A percentile compares a stretch with the other conserved stretches of the same genome.
Evolutionary conservation across 1,140 invertebrate species (phyloP).

Genomic region (Octopus sinensis): DNA sequence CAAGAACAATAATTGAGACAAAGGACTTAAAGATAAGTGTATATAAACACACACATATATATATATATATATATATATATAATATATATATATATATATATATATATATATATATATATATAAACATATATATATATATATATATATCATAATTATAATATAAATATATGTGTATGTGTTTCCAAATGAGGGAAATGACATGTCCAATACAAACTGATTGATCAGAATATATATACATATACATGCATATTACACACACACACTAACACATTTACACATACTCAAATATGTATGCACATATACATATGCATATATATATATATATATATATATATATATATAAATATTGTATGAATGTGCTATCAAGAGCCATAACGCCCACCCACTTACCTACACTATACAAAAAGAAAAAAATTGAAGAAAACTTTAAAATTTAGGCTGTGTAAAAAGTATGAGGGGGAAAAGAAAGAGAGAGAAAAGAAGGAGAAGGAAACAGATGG

Average conservation of each 20-base stretch:
- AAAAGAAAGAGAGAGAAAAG: neutral
- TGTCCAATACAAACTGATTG: neutral
- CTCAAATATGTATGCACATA: neutral
- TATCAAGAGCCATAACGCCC: neutral
- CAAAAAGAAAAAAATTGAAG: neutral
- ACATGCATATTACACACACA: neutral
- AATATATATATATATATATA: too few species aligned
- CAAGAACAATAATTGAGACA: too few species aligned
- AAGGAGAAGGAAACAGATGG: neutral
- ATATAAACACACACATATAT: too few species aligned
- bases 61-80: too few species aligned
- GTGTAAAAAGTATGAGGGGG: neutral
- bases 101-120: too few species aligned
- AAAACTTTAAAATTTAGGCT: neutral
- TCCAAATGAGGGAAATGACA: neutral
- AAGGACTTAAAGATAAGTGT: too few species aligned
- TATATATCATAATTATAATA: too few species aligned
- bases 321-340: conserved; percentile 2
- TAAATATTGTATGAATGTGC: neutral
- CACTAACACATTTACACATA: neutral
- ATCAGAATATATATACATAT: neutral
- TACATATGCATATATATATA: neutral
- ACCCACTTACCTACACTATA: neutral
- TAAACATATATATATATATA: too few species aligned
- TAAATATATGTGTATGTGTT: too few species aligned